Evolutionary conservation across 1,140 invertebrate genomes (phyloP).

Genomic region (Anadara kagoshimensis): DNA sequence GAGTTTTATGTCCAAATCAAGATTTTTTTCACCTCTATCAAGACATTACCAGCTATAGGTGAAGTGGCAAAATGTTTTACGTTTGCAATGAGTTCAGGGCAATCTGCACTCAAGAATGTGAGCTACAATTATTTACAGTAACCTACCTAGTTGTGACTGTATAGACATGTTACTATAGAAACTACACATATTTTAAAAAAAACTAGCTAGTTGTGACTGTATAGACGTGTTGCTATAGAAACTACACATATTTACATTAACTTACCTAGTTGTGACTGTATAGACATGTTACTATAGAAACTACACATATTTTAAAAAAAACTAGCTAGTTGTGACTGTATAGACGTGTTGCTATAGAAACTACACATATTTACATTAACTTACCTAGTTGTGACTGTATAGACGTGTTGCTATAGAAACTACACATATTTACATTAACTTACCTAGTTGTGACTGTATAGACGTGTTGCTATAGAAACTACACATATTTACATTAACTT

Average conservation of each 20-base stretch:
- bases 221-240: constrained; percentile 87
- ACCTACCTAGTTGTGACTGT: constrained; percentile 83
- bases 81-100: background rate
- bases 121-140: background rate
- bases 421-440: constrained; percentile 82
- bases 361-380: too few species aligned
- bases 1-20: background rate
- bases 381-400: constrained; percentile 88
- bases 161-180: constrained; percentile 87
- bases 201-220: constrained; percentile 84
- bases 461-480: too few species aligned
- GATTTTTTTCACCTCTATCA: too few species aligned
- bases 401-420: constrained; percentile 83
- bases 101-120: background rate
- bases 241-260: constrained; percentile 89
- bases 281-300: constrained; percentile 85
- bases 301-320: constrained; percentile 91
- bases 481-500: too few species aligned
- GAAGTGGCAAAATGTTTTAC: too few species aligned
- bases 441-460: constrained; percentile 80
- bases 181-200: constrained; percentile 90
- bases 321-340: constrained; percentile 86
- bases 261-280: constrained; percentile 86
- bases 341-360: constrained; percentile 88
- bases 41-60: too few species aligned